A percentile compares a stretch with the other conserved stretches of the same genome.
These are phyloP conservation scores for Dryococelus australis DNA, from an alignment of 2,888 invertebrate genomes.

Conservation along the genomic window DNA sequence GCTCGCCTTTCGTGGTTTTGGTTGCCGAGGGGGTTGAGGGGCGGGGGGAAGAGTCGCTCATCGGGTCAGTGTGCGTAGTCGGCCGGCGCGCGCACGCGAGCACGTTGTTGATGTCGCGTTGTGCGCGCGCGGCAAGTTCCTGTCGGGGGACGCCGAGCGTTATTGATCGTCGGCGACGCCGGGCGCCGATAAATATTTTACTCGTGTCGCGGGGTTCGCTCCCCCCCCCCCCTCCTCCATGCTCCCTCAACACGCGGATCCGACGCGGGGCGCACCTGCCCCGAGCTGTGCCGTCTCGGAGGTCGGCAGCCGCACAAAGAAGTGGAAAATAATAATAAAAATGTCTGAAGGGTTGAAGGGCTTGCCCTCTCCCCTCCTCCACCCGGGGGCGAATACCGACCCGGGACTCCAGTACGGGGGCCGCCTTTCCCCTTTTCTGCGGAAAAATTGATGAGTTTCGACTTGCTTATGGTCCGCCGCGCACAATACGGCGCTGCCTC, in stretches of 20 bases:
- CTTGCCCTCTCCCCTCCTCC: too few relatives aligned
- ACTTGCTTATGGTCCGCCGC: not conserved
- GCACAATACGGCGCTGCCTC: not conserved
- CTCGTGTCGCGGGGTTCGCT: not conserved
- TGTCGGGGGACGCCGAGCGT: not conserved
- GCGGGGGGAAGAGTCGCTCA: too few relatives aligned
- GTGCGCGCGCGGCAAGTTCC: too few relatives aligned
- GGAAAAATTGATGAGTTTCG: conserved; percentile 11
- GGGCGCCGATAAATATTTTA: not conserved
- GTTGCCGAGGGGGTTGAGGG: too few relatives aligned
- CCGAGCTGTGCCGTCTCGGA: too few relatives aligned
- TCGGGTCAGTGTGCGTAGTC: too few relatives aligned
- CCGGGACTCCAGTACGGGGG: not conserved
- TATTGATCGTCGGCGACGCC: not conserved
- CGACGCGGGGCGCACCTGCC: too few relatives aligned
- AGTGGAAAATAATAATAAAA: not conserved
- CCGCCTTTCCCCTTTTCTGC: not conserved
- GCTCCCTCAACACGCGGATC: not conserved
- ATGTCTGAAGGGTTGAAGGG: not conserved
- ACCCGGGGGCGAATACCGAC: not conserved
- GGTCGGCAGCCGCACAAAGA: too few relatives aligned
- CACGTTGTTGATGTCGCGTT: too few relatives aligned
- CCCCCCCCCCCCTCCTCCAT: not conserved
- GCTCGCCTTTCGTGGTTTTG: too few relatives aligned
- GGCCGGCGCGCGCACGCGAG: too few relatives aligned